Percentiles rank a stretch among this genome's conserved stretches.
Conservation (phyloP, 2,797 vertebrate species). For the Ceryle rudis region DNA sequence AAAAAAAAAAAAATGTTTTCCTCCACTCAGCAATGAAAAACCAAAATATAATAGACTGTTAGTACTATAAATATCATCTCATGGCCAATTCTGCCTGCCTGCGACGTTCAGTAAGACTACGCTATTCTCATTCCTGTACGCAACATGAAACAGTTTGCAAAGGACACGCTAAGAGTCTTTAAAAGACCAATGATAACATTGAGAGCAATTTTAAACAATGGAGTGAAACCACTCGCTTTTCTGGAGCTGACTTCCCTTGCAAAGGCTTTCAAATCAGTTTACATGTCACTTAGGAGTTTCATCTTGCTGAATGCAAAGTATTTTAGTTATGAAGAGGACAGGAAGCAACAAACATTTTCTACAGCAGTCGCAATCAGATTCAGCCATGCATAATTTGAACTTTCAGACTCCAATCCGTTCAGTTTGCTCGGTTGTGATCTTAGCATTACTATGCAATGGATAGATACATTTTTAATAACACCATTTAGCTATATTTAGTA, state of each 20-base stretch:
- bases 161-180: background rate
- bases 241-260: constrained; percentile 39
- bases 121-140: background rate
- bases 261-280: constrained; percentile 59
- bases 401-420: constrained; percentile 46
- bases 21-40: constrained; percentile 29
- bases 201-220: background rate
- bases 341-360: constrained; percentile 67
- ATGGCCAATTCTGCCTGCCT: constrained; percentile 6
- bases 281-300: constrained; percentile 16
- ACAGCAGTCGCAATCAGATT: constrained; percentile 59
- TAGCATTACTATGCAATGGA: constrained; percentile 38
- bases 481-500: constrained; percentile 64
- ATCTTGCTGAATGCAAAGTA: constrained; percentile 48
- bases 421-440: constrained; percentile 66
- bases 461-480: constrained; percentile 63
- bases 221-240: background rate
- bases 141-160: constrained; percentile 32
- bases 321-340: constrained; percentile 67
- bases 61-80: background rate
- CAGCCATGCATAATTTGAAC: constrained; percentile 74
- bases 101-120: background rate
- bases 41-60: constrained; percentile 23
- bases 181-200: background rate
- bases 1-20: constrained; percentile 28